Evolutionary conservation across 2,113 vertebrate species (phyloP).

Genomic region (Globicephala melas): DNA sequence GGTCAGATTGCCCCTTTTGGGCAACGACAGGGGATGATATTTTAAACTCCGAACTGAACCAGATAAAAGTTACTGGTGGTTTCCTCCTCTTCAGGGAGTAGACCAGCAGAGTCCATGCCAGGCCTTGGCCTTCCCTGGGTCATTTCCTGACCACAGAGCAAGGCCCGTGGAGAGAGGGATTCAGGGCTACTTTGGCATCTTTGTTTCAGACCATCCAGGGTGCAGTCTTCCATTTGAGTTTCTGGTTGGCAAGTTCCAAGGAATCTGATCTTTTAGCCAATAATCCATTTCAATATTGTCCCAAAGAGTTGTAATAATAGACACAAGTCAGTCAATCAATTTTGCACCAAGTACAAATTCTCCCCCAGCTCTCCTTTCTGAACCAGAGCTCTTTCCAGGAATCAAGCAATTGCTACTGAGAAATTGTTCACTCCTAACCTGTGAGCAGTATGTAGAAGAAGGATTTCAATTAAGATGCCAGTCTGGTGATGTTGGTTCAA

Average conservation of each 20-base stretch:
- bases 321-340: background rate
- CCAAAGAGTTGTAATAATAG: background rate
- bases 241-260: background rate
- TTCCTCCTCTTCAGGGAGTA: background rate
- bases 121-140: background rate
- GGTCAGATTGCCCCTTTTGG: constrained; percentile 13
- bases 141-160: constrained; percentile 32
- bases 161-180: background rate
- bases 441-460: background rate
- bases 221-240: background rate
- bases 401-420: background rate
- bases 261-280: constrained; percentile 18
- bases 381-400: background rate
- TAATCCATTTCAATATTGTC: background rate
- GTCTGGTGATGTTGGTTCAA: background rate
- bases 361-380: background rate
- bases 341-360: background rate
- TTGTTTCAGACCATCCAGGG: background rate
- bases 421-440: background rate
- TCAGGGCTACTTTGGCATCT: background rate
- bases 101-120: background rate
- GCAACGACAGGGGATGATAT: background rate
- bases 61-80: background rate
- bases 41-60: constrained; percentile 33
- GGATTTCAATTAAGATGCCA: background rate